Percentiles rank a stretch among this genome's conserved stretches.
Evolutionary conservation across 2,888 invertebrate species (phyloP).

Genomic region (Anoplius nigerrimus): DNA sequence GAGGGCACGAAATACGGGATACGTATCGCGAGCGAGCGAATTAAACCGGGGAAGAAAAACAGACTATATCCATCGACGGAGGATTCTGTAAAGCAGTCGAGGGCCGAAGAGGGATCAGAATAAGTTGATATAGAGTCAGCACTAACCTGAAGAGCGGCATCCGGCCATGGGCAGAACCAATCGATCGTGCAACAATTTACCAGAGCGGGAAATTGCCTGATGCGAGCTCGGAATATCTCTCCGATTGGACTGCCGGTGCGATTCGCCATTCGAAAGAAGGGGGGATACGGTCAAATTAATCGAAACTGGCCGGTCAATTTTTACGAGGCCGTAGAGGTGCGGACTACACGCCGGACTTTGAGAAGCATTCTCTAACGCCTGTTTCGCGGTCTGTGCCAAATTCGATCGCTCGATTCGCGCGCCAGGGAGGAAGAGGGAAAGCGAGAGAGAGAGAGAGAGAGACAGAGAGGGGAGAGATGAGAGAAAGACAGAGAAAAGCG

Average conservation of each 20-base stretch:
- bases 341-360: too few relatives aligned
- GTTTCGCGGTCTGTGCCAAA: too few relatives aligned
- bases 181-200: constrained; percentile 96
- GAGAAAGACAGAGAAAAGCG: neutral
- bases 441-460: neutral
- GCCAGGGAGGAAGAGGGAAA: too few relatives aligned
- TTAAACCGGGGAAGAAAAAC: too few relatives aligned
- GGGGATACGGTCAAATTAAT: constrained; percentile 3
- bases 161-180: constrained; percentile 95
- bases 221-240: constrained; percentile 85
- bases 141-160: constrained; percentile 86
- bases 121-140: neutral
- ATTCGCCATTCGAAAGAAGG: neutral
- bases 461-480: neutral
- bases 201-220: constrained; percentile 91
- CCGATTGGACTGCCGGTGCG: constrained; percentile 84
- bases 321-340: neutral
- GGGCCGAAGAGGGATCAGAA: too few relatives aligned
- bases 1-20: too few relatives aligned
- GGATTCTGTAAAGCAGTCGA: too few relatives aligned
- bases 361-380: too few relatives aligned
- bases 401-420: too few relatives aligned
- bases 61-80: too few relatives aligned
- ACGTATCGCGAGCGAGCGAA: too few relatives aligned
- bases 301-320: constrained; percentile 1